These are phyloP conservation scores for Entomobrya proxima DNA, from an alignment of 2,888 invertebrate species.

Conservation along the genomic window DNA sequence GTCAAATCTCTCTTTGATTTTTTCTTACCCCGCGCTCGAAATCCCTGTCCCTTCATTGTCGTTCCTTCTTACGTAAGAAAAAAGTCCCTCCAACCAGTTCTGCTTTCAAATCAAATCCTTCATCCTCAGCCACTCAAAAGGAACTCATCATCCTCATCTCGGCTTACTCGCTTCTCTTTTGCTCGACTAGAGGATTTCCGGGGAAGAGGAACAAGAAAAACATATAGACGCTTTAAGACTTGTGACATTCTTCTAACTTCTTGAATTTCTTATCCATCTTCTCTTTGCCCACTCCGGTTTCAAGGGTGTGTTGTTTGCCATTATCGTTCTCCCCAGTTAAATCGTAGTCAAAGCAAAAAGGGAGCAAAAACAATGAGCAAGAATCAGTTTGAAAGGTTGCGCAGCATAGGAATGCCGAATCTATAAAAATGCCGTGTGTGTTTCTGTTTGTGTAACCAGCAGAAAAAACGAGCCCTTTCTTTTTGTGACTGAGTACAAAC, in stretches of 20 bases:
- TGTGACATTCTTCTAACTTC: neutral
- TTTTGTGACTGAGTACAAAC: too few species aligned
- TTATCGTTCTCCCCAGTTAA: too few species aligned
- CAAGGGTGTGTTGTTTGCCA: too few species aligned
- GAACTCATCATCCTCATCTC: neutral
- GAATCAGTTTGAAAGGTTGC: too few species aligned
- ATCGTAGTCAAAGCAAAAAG: too few species aligned
- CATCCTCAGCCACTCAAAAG: constrained; percentile 7
- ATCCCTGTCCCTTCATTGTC: neutral
- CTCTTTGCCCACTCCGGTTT: neutral
- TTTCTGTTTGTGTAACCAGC: too few species aligned
- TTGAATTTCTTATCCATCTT: neutral
- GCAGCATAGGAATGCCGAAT: too few species aligned
- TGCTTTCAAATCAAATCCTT: constrained; percentile 4
- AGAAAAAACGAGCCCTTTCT: too few species aligned
- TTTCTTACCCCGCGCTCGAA: neutral
- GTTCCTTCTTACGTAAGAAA: neutral
- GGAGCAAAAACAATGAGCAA: too few species aligned
- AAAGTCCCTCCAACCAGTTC: neutral
- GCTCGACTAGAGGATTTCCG: neutral
- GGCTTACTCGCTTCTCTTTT: neutral
- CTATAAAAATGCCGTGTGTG: too few species aligned
- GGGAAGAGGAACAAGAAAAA: neutral
- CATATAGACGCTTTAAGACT: neutral
- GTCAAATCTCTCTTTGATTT: neutral